A percentile compares a stretch with the other conserved stretches of the same genome.
phyloP scores from a whole-genome alignment of 2,888 invertebrate genomes.

The Arctia plantaginis region DNA sequence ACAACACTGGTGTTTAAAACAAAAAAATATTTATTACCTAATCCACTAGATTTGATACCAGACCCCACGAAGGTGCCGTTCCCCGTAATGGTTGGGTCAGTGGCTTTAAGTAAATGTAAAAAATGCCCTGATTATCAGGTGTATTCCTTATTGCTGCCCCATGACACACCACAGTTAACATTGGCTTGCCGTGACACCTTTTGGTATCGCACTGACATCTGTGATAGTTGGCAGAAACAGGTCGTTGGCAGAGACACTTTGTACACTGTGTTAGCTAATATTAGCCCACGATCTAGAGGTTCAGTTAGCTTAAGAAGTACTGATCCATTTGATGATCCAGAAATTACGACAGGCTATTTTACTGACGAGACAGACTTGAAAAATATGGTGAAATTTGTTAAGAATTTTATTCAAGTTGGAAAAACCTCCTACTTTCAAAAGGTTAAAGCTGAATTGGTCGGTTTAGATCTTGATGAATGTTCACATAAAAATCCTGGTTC shows the following conservation, averaged over 20 bases:
- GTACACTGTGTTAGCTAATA: background rate
- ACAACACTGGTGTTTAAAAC: conserved; percentile 23
- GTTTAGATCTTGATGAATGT: conserved; percentile 46
- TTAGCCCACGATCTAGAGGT: conserved; percentile 71
- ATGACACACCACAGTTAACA: conserved; percentile 40
- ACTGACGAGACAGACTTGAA: conserved; percentile 29
- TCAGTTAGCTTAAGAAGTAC: conserved; percentile 43
- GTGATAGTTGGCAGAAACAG: conserved; percentile 59
- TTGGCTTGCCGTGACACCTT: conserved; percentile 28
- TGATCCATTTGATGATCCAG: conserved; percentile 45
- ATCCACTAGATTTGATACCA: background rate
- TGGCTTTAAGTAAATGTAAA: conserved; percentile 27
- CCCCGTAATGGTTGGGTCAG: conserved; percentile 38
- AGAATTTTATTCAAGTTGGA: conserved; percentile 38
- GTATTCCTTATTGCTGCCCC: conserved; percentile 31
- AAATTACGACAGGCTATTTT: conserved; percentile 35
- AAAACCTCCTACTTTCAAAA: conserved; percentile 40
- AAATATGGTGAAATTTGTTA: conserved; percentile 20
- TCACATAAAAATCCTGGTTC: conserved; percentile 26
- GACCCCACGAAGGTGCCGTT: conserved; percentile 40
- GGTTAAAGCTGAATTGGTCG: conserved; percentile 41
- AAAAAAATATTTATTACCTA: conserved; percentile 15
- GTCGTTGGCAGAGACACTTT: background rate
- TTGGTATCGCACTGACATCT: conserved; percentile 33
- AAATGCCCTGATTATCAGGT: conserved; percentile 36